A percentile compares a stretch with the other conserved stretches of the same genome.
These are phyloP conservation scores for Macroramphosus scolopax DNA, from an alignment of 2,797 vertebrate species.

Conservation along the genomic window DNA sequence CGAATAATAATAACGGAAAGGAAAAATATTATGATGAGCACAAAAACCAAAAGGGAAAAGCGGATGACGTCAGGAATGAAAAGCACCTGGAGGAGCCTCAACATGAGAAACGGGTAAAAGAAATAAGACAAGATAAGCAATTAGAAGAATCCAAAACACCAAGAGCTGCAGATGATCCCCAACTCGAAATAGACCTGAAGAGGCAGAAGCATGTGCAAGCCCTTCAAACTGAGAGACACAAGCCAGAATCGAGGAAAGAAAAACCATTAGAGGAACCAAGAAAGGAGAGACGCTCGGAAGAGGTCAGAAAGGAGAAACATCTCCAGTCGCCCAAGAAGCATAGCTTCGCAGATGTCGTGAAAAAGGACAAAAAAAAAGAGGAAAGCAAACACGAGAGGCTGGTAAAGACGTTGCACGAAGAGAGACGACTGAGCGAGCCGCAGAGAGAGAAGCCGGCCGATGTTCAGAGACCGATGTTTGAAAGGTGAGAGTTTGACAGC, in stretches of 20 bases:
- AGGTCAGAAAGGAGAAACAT: slow-evolving; percentile 52
- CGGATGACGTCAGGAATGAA: slow-evolving; percentile 15
- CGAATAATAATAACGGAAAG: slow-evolving; percentile 50
- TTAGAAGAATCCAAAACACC: slow-evolving; percentile 29
- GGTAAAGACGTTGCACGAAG: background rate
- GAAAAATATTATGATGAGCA: slow-evolving; percentile 52
- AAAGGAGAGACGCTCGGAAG: slow-evolving; percentile 45
- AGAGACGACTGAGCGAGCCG: slow-evolving; percentile 17
- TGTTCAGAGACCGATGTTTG: slow-evolving; percentile 53
- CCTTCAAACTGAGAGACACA: slow-evolving; percentile 43
- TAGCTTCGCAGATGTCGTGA: slow-evolving; percentile 26
- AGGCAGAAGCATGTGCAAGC: slow-evolving; percentile 48
- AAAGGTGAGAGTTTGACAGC: slow-evolving; percentile 66
- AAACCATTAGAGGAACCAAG: slow-evolving; percentile 33
- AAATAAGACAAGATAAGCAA: slow-evolving; percentile 38
- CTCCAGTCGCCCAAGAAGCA: slow-evolving; percentile 54
- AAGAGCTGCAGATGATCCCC: too few relatives aligned
- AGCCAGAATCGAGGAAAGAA: slow-evolving; percentile 55
- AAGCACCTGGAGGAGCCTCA: slow-evolving; percentile 25
- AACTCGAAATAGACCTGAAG: slow-evolving; percentile 30
- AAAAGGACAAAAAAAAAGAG: slow-evolving; percentile 36
- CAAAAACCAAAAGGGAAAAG: slow-evolving; percentile 34
- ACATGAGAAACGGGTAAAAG: slow-evolving; percentile 36
- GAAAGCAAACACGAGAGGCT: slow-evolving; percentile 34
- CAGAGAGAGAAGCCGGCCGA: slow-evolving; percentile 40